These are phyloP conservation scores for Zosterops pallidus DNA, from an alignment of 2,113 vertebrate species.

Conservation along the genomic window DNA sequence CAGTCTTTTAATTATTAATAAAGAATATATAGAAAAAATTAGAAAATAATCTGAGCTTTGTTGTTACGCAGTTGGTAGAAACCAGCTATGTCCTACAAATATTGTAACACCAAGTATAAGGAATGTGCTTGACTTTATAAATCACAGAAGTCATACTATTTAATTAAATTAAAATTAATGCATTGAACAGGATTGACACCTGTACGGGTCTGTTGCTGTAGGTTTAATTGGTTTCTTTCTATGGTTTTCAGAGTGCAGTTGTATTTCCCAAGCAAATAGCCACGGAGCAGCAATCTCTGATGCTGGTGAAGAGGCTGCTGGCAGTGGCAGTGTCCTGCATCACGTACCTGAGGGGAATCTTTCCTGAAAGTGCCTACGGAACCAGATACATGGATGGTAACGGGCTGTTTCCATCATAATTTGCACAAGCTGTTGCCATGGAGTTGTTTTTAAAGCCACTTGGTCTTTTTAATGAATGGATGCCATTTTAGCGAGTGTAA, in stretches of 20 bases:
- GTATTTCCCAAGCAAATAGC: conserved; percentile 81
- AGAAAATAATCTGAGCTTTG: neutral
- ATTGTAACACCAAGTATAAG: neutral
- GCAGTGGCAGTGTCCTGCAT: conserved; percentile 94
- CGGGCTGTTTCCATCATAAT: neutral
- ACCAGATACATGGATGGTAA: conserved; percentile 93
- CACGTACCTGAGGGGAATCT: conserved; percentile 93
- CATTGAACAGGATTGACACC: too few relatives aligned
- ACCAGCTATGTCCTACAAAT: neutral
- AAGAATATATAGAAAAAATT: accelerated
- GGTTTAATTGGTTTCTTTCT: neutral
- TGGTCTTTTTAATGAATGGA: neutral
- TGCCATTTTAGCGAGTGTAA: accelerated
- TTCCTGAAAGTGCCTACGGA: conserved; percentile 91
- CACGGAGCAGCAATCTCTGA: conserved; percentile 87
- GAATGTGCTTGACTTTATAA: neutral
- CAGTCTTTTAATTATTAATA: neutral
- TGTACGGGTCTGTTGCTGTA: too few relatives aligned
- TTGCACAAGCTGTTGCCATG: too few relatives aligned
- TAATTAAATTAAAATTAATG: accelerated
- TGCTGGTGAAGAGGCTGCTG: conserved; percentile 89
- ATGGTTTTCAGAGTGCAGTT: conserved; percentile 73
- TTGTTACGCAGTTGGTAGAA: accelerated
- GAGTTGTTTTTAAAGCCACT: neutral
- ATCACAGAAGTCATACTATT: accelerated